phyloP scores from a whole-genome alignment of 2,888 invertebrate species.

The Drosophila eohydei region DNA sequence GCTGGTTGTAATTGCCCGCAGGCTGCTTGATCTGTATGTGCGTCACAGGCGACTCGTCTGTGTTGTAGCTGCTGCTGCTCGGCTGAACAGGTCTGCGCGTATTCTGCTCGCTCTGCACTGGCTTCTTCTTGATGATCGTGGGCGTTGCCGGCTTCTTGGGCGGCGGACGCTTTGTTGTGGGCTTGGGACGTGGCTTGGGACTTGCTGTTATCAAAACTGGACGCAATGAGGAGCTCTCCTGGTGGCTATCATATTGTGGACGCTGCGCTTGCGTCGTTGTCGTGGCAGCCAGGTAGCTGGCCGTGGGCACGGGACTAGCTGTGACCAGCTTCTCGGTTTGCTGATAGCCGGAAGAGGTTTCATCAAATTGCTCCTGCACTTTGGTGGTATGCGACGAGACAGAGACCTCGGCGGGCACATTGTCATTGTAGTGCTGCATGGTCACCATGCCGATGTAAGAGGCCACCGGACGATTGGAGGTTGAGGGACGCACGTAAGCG shows the following conservation, averaged over 20 bases:
- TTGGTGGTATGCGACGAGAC: conserved; percentile 82
- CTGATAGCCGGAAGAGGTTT: conserved; percentile 53
- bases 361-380: conserved; percentile 69
- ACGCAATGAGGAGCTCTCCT: conserved; percentile 52
- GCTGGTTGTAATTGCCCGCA: conserved; percentile 34
- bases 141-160: conserved; percentile 48
- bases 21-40: conserved; percentile 68
- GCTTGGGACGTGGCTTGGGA: conserved; percentile 70
- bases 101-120: conserved; percentile 46
- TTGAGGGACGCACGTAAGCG: conserved; percentile 59
- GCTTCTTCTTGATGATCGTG: conserved; percentile 45
- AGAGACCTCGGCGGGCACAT: conserved; percentile 77
- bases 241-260: conserved; percentile 48
- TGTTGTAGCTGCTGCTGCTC: conserved; percentile 33
- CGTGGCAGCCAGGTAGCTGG: conserved; percentile 49
- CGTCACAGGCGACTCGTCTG: conserved; percentile 53
- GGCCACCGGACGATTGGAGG: conserved; percentile 64
- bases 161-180: conserved; percentile 76
- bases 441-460: conserved; percentile 78
- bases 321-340: conserved; percentile 45
- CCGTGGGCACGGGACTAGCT: conserved; percentile 37
- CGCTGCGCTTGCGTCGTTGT: conserved; percentile 55
- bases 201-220: conserved; percentile 85
- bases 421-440: conserved; percentile 74
- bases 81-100: conserved; percentile 47